These are phyloP conservation scores for Drosophila ironensis DNA, from an alignment of 1,140 invertebrate species.

Conservation along the genomic window DNA sequence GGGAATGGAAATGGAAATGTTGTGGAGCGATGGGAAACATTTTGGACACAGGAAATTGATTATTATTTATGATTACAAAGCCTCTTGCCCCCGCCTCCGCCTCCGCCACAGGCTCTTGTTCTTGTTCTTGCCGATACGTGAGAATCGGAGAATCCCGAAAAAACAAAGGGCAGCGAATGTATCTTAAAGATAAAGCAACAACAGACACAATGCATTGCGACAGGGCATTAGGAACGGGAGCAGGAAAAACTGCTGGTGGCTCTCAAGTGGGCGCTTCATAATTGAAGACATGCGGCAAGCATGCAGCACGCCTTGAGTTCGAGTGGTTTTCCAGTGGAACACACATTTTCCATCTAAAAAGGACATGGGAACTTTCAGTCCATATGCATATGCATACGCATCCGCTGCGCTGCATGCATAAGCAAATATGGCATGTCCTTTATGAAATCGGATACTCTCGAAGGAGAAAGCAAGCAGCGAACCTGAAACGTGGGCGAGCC, in stretches of 20 bases:
- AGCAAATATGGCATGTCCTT: conserved; percentile 61
- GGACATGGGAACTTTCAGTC: conserved; percentile 47
- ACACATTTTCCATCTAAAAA: conserved; percentile 36
- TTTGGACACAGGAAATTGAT: conserved; percentile 74
- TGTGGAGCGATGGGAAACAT: conserved; percentile 74
- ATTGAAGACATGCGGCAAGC: conserved; percentile 61
- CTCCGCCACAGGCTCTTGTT: neutral
- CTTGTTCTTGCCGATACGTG: conserved; percentile 45
- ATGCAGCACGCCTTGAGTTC: conserved; percentile 4
- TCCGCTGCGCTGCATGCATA: conserved; percentile 19
- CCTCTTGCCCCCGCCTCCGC: conserved; percentile 2
- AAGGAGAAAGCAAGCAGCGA: conserved; percentile 51
- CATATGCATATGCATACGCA: conserved; percentile 28
- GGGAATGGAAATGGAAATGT: conserved; percentile 37
- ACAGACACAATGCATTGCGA: conserved; percentile 15
- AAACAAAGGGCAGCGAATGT: conserved; percentile 21
- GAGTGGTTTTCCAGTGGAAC: conserved; percentile 1
- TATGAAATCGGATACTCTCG: conserved; percentile 68
- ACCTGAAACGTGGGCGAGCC: conserved; percentile 58
- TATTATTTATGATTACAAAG: conserved; percentile 77
- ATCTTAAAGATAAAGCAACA: conserved; percentile 30
- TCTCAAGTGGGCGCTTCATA: conserved; percentile 67
- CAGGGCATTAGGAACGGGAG: neutral
- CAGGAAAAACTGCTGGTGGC: conserved; percentile 34
- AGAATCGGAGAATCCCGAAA: conserved; percentile 45